A percentile compares a stretch with the other conserved stretches of the same genome.
Conservation (phyloP, 35 echinoderm and acorn worm species). For the Ophiothrix spiculata region DNA sequence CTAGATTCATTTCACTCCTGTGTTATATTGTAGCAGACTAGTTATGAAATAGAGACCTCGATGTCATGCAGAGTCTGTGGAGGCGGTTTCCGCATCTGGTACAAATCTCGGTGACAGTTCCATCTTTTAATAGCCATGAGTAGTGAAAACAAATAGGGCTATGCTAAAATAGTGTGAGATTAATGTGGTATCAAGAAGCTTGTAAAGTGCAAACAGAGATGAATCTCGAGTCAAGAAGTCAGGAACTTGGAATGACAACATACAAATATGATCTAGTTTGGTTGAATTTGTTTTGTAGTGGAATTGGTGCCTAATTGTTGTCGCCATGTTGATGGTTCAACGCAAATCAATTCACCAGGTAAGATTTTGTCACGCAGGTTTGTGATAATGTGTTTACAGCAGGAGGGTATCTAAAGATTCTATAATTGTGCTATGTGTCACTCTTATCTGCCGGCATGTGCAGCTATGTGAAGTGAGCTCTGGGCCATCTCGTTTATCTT, state of each 20-base stretch:
- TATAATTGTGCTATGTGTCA: conserved; percentile 7
- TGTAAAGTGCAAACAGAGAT: not conserved
- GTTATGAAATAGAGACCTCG: not conserved
- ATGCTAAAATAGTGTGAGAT: not conserved
- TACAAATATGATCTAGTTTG: not conserved
- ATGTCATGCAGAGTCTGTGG: not conserved
- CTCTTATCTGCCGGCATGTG: not conserved
- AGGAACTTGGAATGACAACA: not conserved
- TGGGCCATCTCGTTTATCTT: not conserved
- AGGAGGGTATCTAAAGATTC: not conserved
- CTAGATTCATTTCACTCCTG: not conserved
- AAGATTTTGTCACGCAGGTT: too few species aligned
- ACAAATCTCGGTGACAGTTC: not conserved
- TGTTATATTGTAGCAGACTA: not conserved
- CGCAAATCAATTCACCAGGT: not conserved
- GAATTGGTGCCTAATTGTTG: not conserved
- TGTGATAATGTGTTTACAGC: not conserved
- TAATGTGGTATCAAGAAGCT: not conserved
- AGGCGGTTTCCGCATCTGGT: not conserved
- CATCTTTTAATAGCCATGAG: not conserved
- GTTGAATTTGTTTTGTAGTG: not conserved
- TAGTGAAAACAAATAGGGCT: not conserved
- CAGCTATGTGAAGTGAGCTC: not conserved
- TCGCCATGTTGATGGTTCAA: not conserved
- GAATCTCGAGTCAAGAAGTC: not conserved